Percentiles rank a stretch among this genome's conserved stretches.
phyloP scores from a whole-genome alignment of 2,888 invertebrate genomes.

The Chaitophorus viminalis region DNA sequence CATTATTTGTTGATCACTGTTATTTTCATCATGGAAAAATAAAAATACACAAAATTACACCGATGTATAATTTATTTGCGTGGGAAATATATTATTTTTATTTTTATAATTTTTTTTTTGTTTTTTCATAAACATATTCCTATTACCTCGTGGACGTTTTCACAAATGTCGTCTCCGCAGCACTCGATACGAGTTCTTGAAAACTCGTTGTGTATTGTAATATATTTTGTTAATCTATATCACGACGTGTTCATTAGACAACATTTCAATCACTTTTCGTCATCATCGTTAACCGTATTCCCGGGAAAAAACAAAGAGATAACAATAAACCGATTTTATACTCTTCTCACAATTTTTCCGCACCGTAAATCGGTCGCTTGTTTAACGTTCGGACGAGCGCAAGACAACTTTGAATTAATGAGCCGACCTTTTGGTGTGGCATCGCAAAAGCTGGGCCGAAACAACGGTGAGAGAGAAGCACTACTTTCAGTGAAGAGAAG shows the following conservation, averaged over 20 bases:
- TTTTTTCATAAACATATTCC: too few species aligned
- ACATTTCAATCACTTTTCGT: not conserved
- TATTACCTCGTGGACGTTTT: too few species aligned
- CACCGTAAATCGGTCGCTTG: constrained; percentile 44
- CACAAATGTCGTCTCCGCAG: too few species aligned
- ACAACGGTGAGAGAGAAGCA: constrained; percentile 6
- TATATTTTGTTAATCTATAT: too few species aligned
- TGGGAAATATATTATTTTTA: too few species aligned
- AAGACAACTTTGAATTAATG: constrained; percentile 57
- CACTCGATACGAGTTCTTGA: too few species aligned
- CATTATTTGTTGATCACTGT: too few species aligned
- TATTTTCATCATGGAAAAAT: too few species aligned
- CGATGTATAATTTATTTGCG: too few species aligned
- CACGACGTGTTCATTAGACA: constrained; percentile 1
- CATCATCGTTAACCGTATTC: not conserved
- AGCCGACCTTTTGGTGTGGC: constrained; percentile 46
- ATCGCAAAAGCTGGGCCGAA: constrained; percentile 23
- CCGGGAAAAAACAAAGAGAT: not conserved
- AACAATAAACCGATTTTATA: constrained; percentile 40
- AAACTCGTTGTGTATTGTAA: not conserved
- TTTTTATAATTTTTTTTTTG: too few species aligned
- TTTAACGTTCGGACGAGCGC: constrained; percentile 46
- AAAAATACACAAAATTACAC: too few species aligned
- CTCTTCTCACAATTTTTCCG: constrained; percentile 21
- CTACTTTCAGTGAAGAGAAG: not conserved